Evolutionary conservation across 2,797 vertebrate species (phyloP).

Genomic region (Hippocampus kuda): DNA sequence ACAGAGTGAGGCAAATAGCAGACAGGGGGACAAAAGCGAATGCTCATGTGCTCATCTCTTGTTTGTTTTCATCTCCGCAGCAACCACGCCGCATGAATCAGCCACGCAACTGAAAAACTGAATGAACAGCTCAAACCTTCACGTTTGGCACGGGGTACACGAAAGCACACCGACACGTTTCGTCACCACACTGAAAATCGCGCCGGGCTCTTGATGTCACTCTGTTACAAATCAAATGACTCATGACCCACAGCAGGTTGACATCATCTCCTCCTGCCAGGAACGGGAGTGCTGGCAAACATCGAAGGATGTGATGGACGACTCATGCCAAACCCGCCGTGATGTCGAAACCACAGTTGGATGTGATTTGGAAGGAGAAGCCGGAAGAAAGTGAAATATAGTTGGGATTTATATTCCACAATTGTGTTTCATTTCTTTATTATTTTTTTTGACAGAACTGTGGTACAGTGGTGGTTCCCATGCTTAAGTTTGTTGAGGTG

Average conservation of each 20-base stretch:
- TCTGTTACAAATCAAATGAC: background rate
- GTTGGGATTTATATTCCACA: background rate
- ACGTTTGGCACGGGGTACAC: background rate
- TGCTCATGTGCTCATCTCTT: background rate
- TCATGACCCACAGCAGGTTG: background rate
- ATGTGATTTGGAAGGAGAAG: background rate
- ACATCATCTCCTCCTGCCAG: background rate
- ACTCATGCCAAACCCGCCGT: background rate
- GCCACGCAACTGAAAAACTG: background rate
- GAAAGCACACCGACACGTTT: background rate
- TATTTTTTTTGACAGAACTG: background rate
- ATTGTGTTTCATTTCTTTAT: background rate
- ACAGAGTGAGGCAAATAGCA: too few species aligned
- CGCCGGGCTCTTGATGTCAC: background rate
- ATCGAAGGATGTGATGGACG: background rate
- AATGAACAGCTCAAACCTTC: background rate
- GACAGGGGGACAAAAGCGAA: background rate
- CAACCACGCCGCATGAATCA: slow-evolving; percentile 1
- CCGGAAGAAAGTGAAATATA: background rate
- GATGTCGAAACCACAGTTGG: background rate
- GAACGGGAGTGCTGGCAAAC: background rate
- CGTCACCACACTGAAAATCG: background rate
- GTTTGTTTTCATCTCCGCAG: background rate
- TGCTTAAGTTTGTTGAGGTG: background rate
- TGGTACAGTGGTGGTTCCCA: background rate